Base-by-base conservation (phyloP, 1,140 invertebrate species). In the Drosophila obscura region DNA sequence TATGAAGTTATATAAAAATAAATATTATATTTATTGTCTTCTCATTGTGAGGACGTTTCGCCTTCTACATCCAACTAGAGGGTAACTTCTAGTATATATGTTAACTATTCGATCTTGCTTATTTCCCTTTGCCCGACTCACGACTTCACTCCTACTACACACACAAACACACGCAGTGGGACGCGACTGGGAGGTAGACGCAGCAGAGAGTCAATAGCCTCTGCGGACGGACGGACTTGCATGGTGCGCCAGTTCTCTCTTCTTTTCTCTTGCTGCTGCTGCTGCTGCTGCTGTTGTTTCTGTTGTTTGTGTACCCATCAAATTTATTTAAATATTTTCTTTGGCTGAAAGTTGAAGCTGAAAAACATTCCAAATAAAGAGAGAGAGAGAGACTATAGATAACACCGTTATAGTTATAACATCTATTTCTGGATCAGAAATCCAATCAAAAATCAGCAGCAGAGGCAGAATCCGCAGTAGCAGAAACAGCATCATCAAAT, bases 261-360 rank as follows among this genome's bases (percentile, higher is more conserved):
- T 31, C 15, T 15, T 31, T 19, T n/a, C 28, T 16, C 5, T 5
- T 41, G 9, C 22, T 4, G 22, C 9, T 43, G 11, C 5, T 39
- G 3, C 31, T 35, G 9, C 31, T 35, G 31, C 31, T 35, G 11
- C 35, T 39, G 19, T 46, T 51, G 26, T 61, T 72, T 41, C 24
- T 63, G 8, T 51, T 62, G 41, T 64, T 79, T 79, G 64, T 43
- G 73, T 68, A 81, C 79, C 79, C 77, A 85, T 84, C 73, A 85
- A 85, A 85, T 68, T 73, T 85, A 85, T 84, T 84, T 85, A 80
- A 84, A 85, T 85, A 69, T 83, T 85, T 64, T 68, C 72, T 60
- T 64, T 45, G 5, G 35, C 49, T 35, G 13, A 6, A 39, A 41
- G 53, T 35, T 59, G 6, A 4, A 9, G 35, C 35, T 39, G 35